Evolutionary conservation across 2,888 invertebrate species (phyloP).

Genomic region (Megamerina dolium): DNA sequence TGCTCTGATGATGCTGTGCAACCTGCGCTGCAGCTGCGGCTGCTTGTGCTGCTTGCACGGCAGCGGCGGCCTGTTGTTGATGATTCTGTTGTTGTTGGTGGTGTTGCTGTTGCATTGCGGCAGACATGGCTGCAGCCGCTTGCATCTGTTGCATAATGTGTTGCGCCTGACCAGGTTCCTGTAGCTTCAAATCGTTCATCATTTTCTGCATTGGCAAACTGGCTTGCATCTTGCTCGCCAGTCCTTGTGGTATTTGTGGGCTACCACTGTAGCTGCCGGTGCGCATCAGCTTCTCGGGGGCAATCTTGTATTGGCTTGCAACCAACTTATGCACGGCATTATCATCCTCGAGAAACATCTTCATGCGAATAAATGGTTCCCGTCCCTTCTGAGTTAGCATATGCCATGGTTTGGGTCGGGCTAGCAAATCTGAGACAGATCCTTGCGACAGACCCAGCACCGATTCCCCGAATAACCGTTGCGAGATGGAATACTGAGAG

Average conservation of each 20-base stretch:
- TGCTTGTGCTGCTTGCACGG: slow-evolving; percentile 53
- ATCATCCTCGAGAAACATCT: slow-evolving; percentile 94
- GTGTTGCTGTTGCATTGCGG: slow-evolving; percentile 47
- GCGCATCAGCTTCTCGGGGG: slow-evolving; percentile 94
- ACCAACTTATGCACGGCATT: slow-evolving; percentile 92
- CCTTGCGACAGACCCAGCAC: slow-evolving; percentile 96
- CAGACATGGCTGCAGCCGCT: slow-evolving; percentile 50
- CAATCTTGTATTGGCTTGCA: slow-evolving; percentile 96
- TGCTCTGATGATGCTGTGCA: slow-evolving; percentile 49
- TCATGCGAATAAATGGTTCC: slow-evolving; percentile 96
- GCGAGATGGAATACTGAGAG: slow-evolving; percentile 94
- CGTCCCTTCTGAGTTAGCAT: slow-evolving; percentile 96
- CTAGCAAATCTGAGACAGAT: slow-evolving; percentile 93
- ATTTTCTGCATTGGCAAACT: slow-evolving; percentile 64
- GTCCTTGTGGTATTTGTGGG: slow-evolving; percentile 63
- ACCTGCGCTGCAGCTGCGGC: slow-evolving; percentile 49
- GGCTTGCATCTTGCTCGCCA: slow-evolving; percentile 67
- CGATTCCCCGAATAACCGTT: slow-evolving; percentile 95
- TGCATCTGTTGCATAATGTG: slow-evolving; percentile 55
- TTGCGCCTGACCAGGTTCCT: slow-evolving; percentile 59
- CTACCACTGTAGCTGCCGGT: slow-evolving; percentile 87
- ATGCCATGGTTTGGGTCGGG: slow-evolving; percentile 98
- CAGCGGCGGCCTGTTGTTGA: slow-evolving; percentile 52
- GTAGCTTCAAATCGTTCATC: slow-evolving; percentile 70
- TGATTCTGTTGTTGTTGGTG: slow-evolving; percentile 49